These are phyloP conservation scores for Atractosteus spatula DNA, from an alignment of 2,113 vertebrate genomes.

Conservation along the genomic window DNA sequence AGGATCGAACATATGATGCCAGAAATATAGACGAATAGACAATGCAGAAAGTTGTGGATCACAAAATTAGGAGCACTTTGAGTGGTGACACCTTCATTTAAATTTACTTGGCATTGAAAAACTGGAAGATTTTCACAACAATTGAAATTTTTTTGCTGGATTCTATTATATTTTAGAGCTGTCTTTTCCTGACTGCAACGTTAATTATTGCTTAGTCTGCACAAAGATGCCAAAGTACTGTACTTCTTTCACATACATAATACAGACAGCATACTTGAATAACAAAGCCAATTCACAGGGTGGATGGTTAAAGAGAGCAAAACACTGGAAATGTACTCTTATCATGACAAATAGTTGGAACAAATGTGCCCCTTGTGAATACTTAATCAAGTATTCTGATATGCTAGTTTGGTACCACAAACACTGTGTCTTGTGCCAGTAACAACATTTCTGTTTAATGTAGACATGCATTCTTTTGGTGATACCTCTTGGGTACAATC, in stretches of 20 bases:
- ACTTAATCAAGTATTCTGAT: slow-evolving; percentile 2
- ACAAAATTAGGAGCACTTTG: slow-evolving; percentile 27
- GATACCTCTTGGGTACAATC: slow-evolving; percentile 60
- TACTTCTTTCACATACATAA: no score
- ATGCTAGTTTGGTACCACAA: slow-evolving; percentile 38
- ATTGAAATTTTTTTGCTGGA: not conserved
- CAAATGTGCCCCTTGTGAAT: not conserved
- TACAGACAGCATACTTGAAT: not conserved
- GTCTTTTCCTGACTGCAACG: no score
- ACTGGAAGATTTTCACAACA: not conserved
- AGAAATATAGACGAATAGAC: slow-evolving; percentile 59
- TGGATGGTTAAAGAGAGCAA: not conserved
- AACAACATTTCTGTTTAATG: slow-evolving; percentile 27
- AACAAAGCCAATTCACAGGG: not conserved
- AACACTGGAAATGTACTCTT: not conserved
- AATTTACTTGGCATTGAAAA: not conserved
- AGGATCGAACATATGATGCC: slow-evolving; percentile 62
- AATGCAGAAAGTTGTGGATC: slow-evolving; percentile 41
- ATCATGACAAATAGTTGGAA: not conserved
- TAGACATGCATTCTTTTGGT: slow-evolving; percentile 23
- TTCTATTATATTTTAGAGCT: no score
- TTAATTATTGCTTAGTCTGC: no score
- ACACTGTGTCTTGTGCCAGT: slow-evolving; percentile 51
- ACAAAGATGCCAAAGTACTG: no score
- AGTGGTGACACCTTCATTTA: slow-evolving; percentile 33